A percentile compares a stretch with the other conserved stretches of the same genome.
These are phyloP conservation scores for Tipula helvola DNA, from an alignment of 2,888 invertebrate species.

Conservation along the genomic window DNA sequence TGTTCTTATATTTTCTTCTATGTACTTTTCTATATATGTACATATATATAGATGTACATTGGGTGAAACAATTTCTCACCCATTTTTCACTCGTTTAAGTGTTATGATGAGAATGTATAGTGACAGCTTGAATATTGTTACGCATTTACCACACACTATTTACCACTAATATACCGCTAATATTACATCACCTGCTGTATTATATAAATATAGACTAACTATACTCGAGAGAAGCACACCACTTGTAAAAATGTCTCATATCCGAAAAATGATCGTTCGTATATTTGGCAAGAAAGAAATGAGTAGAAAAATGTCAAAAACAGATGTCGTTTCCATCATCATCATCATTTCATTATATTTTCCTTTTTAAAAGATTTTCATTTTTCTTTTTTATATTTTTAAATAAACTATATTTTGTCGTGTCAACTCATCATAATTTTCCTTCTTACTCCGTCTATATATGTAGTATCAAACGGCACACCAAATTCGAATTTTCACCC, in stretches of 20 bases:
- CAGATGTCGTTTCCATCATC: conserved; percentile 4
- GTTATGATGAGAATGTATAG: neutral
- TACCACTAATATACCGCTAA: neutral
- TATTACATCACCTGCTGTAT: neutral
- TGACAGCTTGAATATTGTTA: neutral
- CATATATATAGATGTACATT: neutral
- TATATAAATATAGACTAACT: neutral
- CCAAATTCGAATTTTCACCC: neutral
- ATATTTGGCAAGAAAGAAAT: neutral
- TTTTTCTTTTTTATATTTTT: neutral
- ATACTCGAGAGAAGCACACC: neutral
- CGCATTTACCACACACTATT: neutral
- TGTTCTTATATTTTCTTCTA: neutral
- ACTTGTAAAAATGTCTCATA: neutral
- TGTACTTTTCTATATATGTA: neutral
- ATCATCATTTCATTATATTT: neutral
- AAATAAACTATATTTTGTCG: conserved; percentile 4
- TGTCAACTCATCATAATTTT: neutral
- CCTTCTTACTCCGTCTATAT: neutral
- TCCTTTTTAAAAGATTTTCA: neutral
- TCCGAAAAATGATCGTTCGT: neutral
- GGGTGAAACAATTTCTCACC: neutral
- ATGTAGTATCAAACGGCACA: neutral
- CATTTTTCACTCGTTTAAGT: neutral
- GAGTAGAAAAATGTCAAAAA: neutral